A percentile compares a stretch with the other conserved stretches of the same genome.
phyloP scores from a whole-genome alignment of 2,113 vertebrate species.

The Odobenus rosmarus region DNA sequence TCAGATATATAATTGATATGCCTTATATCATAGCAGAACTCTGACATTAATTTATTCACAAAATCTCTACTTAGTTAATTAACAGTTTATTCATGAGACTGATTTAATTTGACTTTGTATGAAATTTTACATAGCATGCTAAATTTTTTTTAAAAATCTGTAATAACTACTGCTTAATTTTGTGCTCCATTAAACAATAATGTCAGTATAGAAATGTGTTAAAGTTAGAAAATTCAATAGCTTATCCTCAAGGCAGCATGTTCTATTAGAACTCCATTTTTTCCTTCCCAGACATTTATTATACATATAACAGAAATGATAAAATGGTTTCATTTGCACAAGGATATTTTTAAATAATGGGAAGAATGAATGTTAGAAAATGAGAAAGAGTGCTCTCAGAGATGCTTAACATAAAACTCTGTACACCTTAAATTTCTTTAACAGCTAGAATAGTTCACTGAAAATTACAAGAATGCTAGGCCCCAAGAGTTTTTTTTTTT shows the following conservation, averaged over 20 bases:
- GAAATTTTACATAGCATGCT: background rate
- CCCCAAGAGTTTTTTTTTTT: background rate
- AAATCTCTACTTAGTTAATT: conserved; percentile 13
- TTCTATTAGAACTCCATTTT: background rate
- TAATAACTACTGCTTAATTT: conserved; percentile 30
- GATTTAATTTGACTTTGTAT: conserved; percentile 47
- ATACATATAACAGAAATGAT: background rate
- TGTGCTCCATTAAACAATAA: conserved; percentile 32
- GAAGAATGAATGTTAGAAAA: background rate
- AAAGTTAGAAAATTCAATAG: background rate
- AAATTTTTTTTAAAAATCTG: background rate
- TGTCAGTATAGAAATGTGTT: background rate
- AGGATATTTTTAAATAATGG: conserved; percentile 4
- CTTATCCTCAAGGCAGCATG: background rate
- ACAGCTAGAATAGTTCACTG: background rate
- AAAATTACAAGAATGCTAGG: background rate
- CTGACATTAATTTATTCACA: background rate
- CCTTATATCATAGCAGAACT: background rate
- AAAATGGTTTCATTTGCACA: conserved; percentile 5
- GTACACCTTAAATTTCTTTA: background rate
- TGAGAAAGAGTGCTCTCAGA: background rate
- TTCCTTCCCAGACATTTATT: background rate
- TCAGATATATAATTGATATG: conserved; percentile 28
- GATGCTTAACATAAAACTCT: background rate
- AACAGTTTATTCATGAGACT: conserved; percentile 18